Base-by-base conservation (phyloP, 1,140 invertebrate species). In the Telenomus remus region DNA sequence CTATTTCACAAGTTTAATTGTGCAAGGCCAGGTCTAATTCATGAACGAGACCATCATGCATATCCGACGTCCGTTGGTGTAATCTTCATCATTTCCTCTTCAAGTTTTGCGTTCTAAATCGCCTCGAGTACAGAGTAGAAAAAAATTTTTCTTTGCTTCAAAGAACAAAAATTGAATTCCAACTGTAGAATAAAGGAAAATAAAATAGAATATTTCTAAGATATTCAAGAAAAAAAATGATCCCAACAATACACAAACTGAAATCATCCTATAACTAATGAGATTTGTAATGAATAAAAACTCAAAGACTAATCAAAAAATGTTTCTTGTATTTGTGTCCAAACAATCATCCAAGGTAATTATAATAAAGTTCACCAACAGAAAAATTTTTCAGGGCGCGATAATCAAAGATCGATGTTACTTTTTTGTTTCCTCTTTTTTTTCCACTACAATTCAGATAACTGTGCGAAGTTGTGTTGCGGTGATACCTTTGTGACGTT, bases 21-120 rank as follows among this genome's bases (percentile, higher is more conserved):
- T 60, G 44, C 65, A 69, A 69, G 65, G 65, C 55, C 65, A 59
- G 59, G 57, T 68, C 55, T 68, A 68, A 68, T 68, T 59, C 65
- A 59, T 68, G 37, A 70, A 55, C 61, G 44, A 61, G 54, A 44
- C 51, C 44, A 71, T 71, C 59, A 56, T 56, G 68, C 59, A 71
- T 63, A 71, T 63, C 57, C 51, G 57, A 56, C 48, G 13, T 48
- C 39, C 60, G 39, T 51, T 57, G 50, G n/a, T 15, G 46, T 57
- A 61, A 63, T 50, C 37, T 63, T 49, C 37, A 71, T 56, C 48
- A 53, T 71, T 71, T 71, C 60, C 68, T 71, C 59, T 53, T 71
- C 51, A 57, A 60, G 35, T 55, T 60, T 16, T 7, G n/a, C 49
- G 14, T n/a, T 70, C 27, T 14, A 10, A 11, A 34, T 48, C 8